Evolutionary conservation across 2,888 invertebrate species (phyloP).

Genomic region (Drosophila diplacantha): DNA sequence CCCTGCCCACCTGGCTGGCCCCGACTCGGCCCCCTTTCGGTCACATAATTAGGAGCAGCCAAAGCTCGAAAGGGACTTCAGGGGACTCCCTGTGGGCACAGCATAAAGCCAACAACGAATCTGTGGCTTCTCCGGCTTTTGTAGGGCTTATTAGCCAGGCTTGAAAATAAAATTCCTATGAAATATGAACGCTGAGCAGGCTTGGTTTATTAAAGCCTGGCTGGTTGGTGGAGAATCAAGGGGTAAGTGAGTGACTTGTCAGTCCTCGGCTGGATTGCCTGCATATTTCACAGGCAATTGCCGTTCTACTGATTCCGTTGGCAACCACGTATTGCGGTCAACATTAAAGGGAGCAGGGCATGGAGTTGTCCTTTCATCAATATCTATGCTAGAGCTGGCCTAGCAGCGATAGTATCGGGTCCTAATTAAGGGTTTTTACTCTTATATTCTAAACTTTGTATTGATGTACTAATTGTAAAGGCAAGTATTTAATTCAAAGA

Average conservation of each 20-base stretch:
- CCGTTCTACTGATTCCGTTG: slow-evolving; percentile 35
- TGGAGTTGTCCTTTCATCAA: slow-evolving; percentile 32
- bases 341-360: slow-evolving; percentile 51
- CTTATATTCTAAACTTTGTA: neutral
- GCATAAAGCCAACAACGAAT: slow-evolving; percentile 7
- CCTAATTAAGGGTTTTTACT: neutral
- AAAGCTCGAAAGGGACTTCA: slow-evolving; percentile 11
- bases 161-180: slow-evolving; percentile 14
- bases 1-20: neutral
- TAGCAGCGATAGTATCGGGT: neutral
- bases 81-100: slow-evolving; percentile 1
- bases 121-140: slow-evolving; percentile 17
- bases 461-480: neutral
- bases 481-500: neutral
- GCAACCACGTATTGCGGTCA: slow-evolving; percentile 61
- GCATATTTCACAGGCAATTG: slow-evolving; percentile 41
- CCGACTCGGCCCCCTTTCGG: slow-evolving; percentile 20
- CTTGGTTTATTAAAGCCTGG: slow-evolving; percentile 2
- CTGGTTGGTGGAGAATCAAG: slow-evolving; percentile 1
- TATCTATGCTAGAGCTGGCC: slow-evolving; percentile 13
- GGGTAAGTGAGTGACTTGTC: slow-evolving; percentile 17
- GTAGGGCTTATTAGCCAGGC: slow-evolving; percentile 14
- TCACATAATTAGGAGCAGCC: slow-evolving; percentile 46
- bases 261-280: slow-evolving; percentile 5
- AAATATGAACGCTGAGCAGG: slow-evolving; percentile 5